Evolutionary conservation across 2,888 invertebrate genomes (phyloP).

Genomic region (Mylabris sibirica): DNA sequence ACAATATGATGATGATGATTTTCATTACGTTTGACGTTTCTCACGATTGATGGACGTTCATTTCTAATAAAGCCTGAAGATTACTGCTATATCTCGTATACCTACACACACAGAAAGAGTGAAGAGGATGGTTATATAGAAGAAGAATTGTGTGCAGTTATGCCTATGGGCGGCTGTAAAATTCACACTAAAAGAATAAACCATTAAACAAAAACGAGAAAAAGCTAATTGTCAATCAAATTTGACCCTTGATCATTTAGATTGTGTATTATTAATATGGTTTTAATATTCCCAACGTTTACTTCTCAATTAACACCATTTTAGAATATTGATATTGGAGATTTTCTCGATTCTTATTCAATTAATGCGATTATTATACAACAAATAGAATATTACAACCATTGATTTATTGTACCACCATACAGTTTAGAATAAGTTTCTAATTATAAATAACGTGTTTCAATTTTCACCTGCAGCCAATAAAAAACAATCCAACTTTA

Average conservation of each 20-base stretch:
- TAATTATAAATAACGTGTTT: not conserved
- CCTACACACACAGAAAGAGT: not conserved
- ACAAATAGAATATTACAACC: not conserved
- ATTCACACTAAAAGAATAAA: not conserved
- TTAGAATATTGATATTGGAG: not conserved
- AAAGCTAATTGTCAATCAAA: conserved; percentile 31
- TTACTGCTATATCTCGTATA: too few species aligned
- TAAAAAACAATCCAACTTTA: not conserved
- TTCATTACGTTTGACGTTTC: conserved; percentile 34
- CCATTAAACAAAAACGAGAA: conserved; percentile 8
- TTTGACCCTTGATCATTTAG: conserved; percentile 22
- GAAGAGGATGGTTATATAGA: not conserved
- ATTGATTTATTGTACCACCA: not conserved
- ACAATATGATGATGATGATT: conserved; percentile 26
- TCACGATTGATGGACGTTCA: conserved; percentile 36
- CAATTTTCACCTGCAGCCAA: not conserved
- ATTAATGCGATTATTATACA: not conserved
- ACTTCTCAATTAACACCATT: conserved; percentile 1
- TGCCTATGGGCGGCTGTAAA: conserved; percentile 16
- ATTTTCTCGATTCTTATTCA: not conserved
- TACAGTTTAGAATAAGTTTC: not conserved
- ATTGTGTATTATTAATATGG: conserved; percentile 30
- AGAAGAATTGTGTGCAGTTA: conserved; percentile 23
- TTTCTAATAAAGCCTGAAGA: conserved; percentile 24
- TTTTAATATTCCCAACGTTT: not conserved